phyloP scores from a whole-genome alignment of 2,113 vertebrate genomes.

The Sturnus vulgaris region DNA sequence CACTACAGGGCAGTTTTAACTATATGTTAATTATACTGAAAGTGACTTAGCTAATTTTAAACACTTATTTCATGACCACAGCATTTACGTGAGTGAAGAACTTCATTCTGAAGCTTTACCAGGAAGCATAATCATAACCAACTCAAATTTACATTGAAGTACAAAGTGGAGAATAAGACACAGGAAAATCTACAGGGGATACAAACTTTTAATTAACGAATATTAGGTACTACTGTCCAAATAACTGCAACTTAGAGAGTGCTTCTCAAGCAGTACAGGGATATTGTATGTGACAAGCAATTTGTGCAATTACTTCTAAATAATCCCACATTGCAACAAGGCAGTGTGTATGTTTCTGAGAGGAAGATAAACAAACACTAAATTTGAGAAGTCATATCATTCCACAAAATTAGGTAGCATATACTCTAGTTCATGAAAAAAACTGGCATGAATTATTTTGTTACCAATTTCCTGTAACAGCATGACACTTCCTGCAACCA shows the following conservation, averaged over 20 bases:
- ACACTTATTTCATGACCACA: background rate
- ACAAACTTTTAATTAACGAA: background rate
- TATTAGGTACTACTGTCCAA: background rate
- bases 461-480: background rate
- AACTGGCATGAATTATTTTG: background rate
- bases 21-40: background rate
- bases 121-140: background rate
- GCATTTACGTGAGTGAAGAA: background rate
- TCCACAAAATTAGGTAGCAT: background rate
- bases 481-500: background rate
- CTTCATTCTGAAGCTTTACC: background rate
- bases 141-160: background rate
- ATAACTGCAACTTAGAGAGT: constrained; percentile 27
- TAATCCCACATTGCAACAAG: constrained; percentile 18
- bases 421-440: background rate
- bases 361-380: background rate
- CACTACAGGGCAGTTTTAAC: background rate
- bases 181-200: background rate
- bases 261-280: constrained; percentile 10
- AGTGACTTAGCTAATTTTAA: background rate
- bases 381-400: background rate
- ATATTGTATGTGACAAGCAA: constrained; percentile 26
- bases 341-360: background rate
- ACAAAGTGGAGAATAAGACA: background rate
- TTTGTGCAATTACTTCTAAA: constrained; percentile 43